Base-by-base conservation (phyloP, 2,113 vertebrate species). In the Anser brachyrhynchus region DNA sequence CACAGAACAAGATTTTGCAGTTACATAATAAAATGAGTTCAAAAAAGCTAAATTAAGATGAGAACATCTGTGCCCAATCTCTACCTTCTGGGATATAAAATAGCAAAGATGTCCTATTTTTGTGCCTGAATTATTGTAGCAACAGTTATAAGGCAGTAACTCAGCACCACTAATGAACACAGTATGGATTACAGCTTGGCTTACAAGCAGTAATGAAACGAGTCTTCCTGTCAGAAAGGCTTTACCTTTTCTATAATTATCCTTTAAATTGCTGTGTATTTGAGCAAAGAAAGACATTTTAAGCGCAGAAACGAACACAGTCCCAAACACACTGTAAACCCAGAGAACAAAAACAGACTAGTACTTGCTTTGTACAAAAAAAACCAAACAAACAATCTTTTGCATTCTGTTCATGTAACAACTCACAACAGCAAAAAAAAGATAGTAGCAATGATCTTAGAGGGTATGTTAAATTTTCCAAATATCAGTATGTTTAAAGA, bases 21-120 rank as follows among this genome's bases (percentile, higher is more conserved):
- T 94, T 94, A 96, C 0, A 2, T 77, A 96, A 96, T 91, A 91
- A 57, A 58, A 0, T 41, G 91, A 79, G 17, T 89, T 91, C 61
- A 76, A 87, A 52, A 54, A 90, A 87, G 90, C 54, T 90, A 87
- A 72, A 88, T 84, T 72, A 75, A 90, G 73, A 95, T 52, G 28
- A 77, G 66, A 94, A 80, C 79, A 93, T 83, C 90, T 90, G 78
- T 74, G 51, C 44, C 31, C 31, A 90, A 44, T 77, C 64, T 94
- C 69, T 94, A 79, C 67, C 66, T 94, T 55, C 81, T 41, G 55
- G 65, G 82, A 90, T 35, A 83, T 11, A 80, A 85, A 90, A 62
- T 17, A 80, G 64, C 31, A 74, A 83, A 88, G 59, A 83, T 58
- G 84, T 83, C 31, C 82, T 94, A 92, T 66, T 91, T 95, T 84